phyloP scores from a whole-genome alignment of 2,113 vertebrate species.

The Sminthopsis crassicaudata region DNA sequence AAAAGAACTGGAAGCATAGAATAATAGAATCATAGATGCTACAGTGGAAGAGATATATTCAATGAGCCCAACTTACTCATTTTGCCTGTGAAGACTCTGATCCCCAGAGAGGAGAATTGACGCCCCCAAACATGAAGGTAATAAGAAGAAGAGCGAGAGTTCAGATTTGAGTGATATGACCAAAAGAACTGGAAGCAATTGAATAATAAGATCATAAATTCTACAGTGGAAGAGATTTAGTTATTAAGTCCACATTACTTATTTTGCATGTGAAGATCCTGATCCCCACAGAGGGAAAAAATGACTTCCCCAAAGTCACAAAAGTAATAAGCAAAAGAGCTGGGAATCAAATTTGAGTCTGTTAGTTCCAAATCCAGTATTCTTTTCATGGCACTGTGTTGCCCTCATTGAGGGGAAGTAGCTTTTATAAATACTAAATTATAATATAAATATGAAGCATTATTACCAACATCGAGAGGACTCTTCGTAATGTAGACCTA shows the following conservation, averaged over 20 bases:
- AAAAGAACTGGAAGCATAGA: neutral
- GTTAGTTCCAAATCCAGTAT: neutral
- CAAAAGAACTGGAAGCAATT: neutral
- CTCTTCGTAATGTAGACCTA: neutral
- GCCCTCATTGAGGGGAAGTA: neutral
- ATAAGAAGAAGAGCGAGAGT: neutral
- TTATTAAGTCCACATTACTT: neutral
- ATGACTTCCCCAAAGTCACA: neutral
- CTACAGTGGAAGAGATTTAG: neutral
- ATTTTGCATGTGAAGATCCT: neutral
- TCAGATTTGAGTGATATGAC: neutral
- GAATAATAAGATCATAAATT: neutral
- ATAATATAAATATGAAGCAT: neutral
- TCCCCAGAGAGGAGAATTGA: neutral
- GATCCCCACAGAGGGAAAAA: neutral
- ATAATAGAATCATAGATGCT: neutral
- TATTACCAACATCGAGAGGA: neutral
- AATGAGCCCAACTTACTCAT: neutral
- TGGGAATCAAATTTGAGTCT: neutral
- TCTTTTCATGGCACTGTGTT: neutral
- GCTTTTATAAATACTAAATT: neutral
- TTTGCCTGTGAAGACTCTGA: neutral
- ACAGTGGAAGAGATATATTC: neutral
- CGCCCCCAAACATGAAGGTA: neutral
- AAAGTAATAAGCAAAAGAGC: neutral